A percentile compares a stretch with the other conserved stretches of the same genome.
These are phyloP conservation scores for Argyrosomus japonicus DNA, from an alignment of 2,113 vertebrate genomes.

Conservation along the genomic window DNA sequence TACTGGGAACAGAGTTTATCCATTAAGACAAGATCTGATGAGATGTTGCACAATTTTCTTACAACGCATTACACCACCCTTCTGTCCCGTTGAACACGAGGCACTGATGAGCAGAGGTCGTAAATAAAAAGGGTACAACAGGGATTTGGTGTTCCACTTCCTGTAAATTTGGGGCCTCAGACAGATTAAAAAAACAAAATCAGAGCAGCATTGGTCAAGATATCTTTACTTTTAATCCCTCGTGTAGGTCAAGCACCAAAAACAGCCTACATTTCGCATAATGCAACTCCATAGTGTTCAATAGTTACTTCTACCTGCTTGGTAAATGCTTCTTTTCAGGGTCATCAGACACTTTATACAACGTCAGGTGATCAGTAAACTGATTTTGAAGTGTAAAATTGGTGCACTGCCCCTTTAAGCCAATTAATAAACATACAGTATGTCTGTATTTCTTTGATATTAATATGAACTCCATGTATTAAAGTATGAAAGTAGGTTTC, in stretches of 20 bases:
- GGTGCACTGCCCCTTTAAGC: background rate
- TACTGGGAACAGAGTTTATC: too few relatives aligned
- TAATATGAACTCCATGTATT: background rate
- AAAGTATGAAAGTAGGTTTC: background rate
- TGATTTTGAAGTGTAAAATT: background rate
- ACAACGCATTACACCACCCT: too few relatives aligned
- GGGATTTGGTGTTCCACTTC: too few relatives aligned
- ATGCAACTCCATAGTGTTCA: background rate
- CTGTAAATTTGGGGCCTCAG: too few relatives aligned
- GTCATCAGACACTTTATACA: background rate
- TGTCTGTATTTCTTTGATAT: background rate
- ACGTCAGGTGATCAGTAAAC: background rate
- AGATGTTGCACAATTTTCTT: too few relatives aligned
- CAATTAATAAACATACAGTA: background rate
- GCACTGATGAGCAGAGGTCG: too few relatives aligned
- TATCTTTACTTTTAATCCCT: background rate
- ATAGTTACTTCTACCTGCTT: background rate
- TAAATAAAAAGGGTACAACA: too few relatives aligned
- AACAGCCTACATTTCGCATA: background rate
- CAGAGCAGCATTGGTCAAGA: background rate
- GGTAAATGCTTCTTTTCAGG: background rate
- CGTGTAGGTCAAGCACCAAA: background rate
- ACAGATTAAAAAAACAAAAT: background rate
- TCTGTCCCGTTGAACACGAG: too few relatives aligned
- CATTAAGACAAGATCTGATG: too few relatives aligned